Conservation (phyloP, 2,888 invertebrate genomes). For the Tupiocoris notatus region DNA sequence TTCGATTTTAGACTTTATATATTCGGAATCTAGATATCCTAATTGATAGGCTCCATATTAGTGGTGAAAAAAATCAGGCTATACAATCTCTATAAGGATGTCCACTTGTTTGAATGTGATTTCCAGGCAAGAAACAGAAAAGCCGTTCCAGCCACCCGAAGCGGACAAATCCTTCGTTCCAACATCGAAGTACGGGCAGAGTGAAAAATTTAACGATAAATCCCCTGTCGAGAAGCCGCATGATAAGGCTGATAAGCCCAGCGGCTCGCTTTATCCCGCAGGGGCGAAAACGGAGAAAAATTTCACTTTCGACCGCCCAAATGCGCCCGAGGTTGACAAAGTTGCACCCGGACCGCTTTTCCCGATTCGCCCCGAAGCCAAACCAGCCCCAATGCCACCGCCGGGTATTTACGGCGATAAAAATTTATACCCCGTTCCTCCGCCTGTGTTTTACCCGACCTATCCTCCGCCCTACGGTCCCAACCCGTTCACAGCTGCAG, state of each 20-base stretch:
- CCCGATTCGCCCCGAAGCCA: slow-evolving; percentile 1
- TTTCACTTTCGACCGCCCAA: neutral
- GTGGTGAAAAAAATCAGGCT: neutral
- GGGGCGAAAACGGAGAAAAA: slow-evolving; percentile 2
- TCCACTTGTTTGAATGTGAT: neutral
- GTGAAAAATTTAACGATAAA: slow-evolving; percentile 15
- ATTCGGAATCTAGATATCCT: neutral
- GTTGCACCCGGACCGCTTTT: neutral
- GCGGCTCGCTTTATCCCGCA: neutral
- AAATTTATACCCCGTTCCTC: neutral
- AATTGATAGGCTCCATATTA: neutral
- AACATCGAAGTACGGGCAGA: slow-evolving; percentile 21
- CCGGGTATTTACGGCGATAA: neutral
- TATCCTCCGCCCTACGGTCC: slow-evolving; percentile 37
- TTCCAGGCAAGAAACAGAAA: slow-evolving; percentile 26
- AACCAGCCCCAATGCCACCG: neutral
- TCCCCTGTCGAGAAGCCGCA: neutral
- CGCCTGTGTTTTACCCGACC: slow-evolving; percentile 11
- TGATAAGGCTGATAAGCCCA: neutral
- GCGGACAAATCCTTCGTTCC: slow-evolving; percentile 21
- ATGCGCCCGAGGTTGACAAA: neutral
- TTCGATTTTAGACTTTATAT: neutral
- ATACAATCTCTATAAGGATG: neutral
- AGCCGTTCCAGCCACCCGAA: slow-evolving; percentile 24
- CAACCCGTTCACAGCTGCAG: slow-evolving; percentile 50